Evolutionary conservation across 2,113 vertebrate species (phyloP), one percentile per base, ranked within the genome.

Genomic region (Caranx ignobilis): DNA sequence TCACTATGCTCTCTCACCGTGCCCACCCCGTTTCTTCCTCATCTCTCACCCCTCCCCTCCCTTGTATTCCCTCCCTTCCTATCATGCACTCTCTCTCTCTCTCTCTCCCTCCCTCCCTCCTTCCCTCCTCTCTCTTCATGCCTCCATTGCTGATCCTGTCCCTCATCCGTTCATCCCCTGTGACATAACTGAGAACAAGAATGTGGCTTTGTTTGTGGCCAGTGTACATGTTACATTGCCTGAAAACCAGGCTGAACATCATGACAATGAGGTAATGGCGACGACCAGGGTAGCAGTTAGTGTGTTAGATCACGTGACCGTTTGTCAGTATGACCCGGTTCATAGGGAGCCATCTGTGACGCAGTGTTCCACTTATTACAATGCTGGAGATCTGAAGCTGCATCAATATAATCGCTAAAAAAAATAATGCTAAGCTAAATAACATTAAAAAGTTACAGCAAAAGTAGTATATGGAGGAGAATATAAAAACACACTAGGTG

Each of bases 101-200:
- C 15, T 16, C 12, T 47, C 45, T 11, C 41, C 41, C 11, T 19
- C 41, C 31, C 16, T 11, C 56, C 72, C 47, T 75, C 2, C 35
- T 15, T 60, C 54, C 81, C 39, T 55, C 52, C 43, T 50, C 15
- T 54, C 79, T 47, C 65, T 48, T 72, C 57, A 60, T 79, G 86
- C 6, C 71, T 65, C 63, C 65, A 6, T 75, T 3, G 0, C 47
- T 65, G 69, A 77, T 71, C 83, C 43, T 86, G 81, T n/a, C 79
- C 71, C 61, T 89, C 86, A 72, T 81, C 76, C 43, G 70, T 77
- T 87, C 86, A 87, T 88, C 81, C 62, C 15, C 66, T 65, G 16
- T 93, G 89, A 91, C 87, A 78, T 88, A 90, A 93, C 80, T 0
- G 41, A 1, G 66, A 6, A 34, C 48, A 69, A 84, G 68, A 89